phyloP scores from a whole-genome alignment of 2,888 invertebrate species.

The Yponomeuta cagnagella region DNA sequence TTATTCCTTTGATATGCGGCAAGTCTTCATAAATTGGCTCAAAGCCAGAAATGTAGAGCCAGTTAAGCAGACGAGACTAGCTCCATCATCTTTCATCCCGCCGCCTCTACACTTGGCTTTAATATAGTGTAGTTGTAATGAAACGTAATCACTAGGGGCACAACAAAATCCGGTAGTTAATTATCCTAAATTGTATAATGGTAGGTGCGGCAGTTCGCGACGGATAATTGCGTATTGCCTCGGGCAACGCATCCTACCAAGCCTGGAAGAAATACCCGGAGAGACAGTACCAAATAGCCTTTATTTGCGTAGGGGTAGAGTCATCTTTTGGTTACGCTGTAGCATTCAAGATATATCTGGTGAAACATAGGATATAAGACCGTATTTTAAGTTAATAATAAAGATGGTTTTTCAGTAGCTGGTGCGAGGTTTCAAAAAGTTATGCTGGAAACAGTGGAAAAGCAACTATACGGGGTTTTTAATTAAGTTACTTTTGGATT shows the following conservation, averaged over 20 bases:
- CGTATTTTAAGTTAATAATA: not conserved
- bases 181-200: constrained; percentile 75
- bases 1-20: too few relatives aligned
- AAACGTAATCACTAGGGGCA: constrained; percentile 62
- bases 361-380: not conserved
- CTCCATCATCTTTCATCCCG: constrained; percentile 10
- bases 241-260: constrained; percentile 16
- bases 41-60: not conserved
- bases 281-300: not conserved
- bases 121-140: constrained; percentile 55
- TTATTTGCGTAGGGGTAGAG: not conserved
- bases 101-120: constrained; percentile 30
- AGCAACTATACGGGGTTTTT: not conserved
- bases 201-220: constrained; percentile 54
- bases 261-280: not conserved
- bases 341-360: not conserved
- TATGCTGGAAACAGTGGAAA: not conserved
- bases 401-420: not conserved
- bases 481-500: not conserved
- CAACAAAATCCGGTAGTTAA: constrained; percentile 74
- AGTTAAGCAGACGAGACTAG: not conserved
- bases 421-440: not conserved
- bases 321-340: not conserved
- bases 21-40: not conserved
- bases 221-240: constrained; percentile 36